phyloP scores from a whole-genome alignment of 2,888 invertebrate species.

The Dorcus hopei region DNA sequence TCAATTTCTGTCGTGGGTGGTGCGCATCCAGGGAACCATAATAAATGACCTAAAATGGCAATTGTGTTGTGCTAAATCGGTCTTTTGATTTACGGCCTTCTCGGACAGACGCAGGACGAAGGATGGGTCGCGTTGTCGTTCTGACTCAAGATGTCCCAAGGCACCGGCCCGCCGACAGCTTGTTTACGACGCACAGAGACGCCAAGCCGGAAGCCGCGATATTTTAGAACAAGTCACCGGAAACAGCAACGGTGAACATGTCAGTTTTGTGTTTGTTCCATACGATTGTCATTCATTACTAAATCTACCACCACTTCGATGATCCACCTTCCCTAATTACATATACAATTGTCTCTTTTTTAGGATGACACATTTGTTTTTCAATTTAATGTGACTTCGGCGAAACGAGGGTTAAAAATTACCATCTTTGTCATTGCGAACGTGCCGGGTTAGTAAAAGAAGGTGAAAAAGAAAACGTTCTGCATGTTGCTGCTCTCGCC shows the following conservation, averaged over 20 bases:
- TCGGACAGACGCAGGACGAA: conserved; percentile 28
- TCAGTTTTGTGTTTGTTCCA: conserved; percentile 21
- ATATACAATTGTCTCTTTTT: too few relatives aligned
- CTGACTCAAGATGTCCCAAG: conserved; percentile 21
- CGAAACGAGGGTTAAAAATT: too few relatives aligned
- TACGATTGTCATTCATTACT: neutral
- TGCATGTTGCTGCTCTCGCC: too few relatives aligned
- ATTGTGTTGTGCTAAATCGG: conserved; percentile 38
- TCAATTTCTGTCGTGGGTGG: neutral
- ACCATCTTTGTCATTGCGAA: too few relatives aligned
- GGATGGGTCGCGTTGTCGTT: conserved; percentile 15
- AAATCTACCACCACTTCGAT: neutral
- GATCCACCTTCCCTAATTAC: too few relatives aligned
- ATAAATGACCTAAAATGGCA: conserved; percentile 36
- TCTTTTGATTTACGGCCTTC: conserved; percentile 37
- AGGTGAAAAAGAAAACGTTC: too few relatives aligned
- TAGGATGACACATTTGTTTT: too few relatives aligned
- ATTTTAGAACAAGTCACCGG: conserved; percentile 37
- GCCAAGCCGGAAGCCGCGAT: conserved; percentile 37
- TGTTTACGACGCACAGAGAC: conserved; percentile 37
- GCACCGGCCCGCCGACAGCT: conserved; percentile 34
- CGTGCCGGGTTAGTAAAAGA: too few relatives aligned
- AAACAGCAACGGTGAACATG: conserved; percentile 27
- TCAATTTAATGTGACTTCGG: too few relatives aligned
- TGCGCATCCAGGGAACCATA: conserved; percentile 26